These are phyloP conservation scores for Florisuga fusca DNA, from an alignment of 2,797 vertebrate species.

Conservation along the genomic window DNA sequence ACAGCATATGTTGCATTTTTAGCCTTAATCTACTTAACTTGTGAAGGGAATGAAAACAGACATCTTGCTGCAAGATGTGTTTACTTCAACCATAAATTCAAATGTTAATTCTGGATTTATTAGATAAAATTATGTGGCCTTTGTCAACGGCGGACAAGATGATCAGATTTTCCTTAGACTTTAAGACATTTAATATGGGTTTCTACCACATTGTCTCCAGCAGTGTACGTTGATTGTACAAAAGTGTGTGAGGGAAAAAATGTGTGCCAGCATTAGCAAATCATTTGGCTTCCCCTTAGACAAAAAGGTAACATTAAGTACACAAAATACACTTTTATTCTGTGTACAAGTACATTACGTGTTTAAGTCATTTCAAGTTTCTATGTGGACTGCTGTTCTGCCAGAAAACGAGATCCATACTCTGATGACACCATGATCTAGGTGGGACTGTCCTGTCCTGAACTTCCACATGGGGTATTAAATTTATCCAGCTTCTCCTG, in stretches of 20 bases:
- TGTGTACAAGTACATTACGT: not conserved
- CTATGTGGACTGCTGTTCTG: not conserved
- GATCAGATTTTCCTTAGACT: conserved; percentile 37
- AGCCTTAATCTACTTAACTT: conserved; percentile 51
- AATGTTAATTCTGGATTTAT: conserved; percentile 62
- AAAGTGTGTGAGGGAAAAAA: not conserved
- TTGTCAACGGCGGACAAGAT: conserved; percentile 40
- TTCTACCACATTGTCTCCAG: not conserved
- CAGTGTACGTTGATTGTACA: not conserved
- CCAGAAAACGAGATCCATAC: not conserved
- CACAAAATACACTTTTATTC: not conserved
- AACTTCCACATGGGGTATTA: not conserved
- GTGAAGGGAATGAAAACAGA: conserved; percentile 53
- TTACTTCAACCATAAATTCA: conserved; percentile 55
- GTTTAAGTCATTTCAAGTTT: not conserved
- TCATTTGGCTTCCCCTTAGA: not conserved
- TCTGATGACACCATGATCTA: rapidly evolving
- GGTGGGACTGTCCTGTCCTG: not conserved
- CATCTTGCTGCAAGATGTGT: conserved; percentile 54
- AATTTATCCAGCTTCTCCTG: not conserved
- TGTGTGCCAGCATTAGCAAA: not conserved
- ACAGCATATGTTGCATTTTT: conserved; percentile 50
- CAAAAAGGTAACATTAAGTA: not conserved
- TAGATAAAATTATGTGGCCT: conserved; percentile 46
- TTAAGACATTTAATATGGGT: conserved; percentile 13